Conservation (phyloP, 2,888 invertebrate species). For the Diachrysia chrysitis region DNA sequence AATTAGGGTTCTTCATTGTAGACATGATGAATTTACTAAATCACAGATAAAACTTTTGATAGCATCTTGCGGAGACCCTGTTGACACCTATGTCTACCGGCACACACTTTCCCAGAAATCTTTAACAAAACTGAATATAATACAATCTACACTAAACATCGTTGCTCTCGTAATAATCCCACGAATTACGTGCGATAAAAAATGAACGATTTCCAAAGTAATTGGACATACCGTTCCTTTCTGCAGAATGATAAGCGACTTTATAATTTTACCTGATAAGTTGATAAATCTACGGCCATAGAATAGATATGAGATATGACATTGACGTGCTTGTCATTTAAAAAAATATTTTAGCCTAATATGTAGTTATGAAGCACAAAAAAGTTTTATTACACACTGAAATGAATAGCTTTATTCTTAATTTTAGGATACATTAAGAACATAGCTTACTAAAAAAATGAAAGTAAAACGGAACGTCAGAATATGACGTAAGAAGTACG, state of each 20-base stretch:
- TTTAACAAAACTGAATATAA: slow-evolving; percentile 82
- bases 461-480: slow-evolving; percentile 31
- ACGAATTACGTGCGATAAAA: slow-evolving; percentile 83
- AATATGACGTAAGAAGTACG: slow-evolving; percentile 18
- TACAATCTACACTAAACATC: slow-evolving; percentile 85
- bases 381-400: slow-evolving; percentile 28
- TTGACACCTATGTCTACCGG: slow-evolving; percentile 78
- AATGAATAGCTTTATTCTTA: background rate
- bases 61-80: slow-evolving; percentile 81
- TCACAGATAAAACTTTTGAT: slow-evolving; percentile 81
- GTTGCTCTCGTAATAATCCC: slow-evolving; percentile 86
- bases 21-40: slow-evolving; percentile 83
- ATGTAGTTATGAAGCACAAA: slow-evolving; percentile 1
- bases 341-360: slow-evolving; percentile 13
- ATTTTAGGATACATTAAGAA: background rate
- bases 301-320: slow-evolving; percentile 19
- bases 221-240: slow-evolving; percentile 69
- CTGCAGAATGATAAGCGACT: slow-evolving; percentile 37
- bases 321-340: slow-evolving; percentile 26
- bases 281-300: slow-evolving; percentile 15
- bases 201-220: slow-evolving; percentile 76
- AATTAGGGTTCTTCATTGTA: slow-evolving; percentile 87
- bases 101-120: slow-evolving; percentile 85
- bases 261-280: slow-evolving; percentile 38
- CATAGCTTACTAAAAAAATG: background rate